phyloP scores from a whole-genome alignment of 2,797 vertebrate species.

The Cyclopterus lumpus region DNA sequence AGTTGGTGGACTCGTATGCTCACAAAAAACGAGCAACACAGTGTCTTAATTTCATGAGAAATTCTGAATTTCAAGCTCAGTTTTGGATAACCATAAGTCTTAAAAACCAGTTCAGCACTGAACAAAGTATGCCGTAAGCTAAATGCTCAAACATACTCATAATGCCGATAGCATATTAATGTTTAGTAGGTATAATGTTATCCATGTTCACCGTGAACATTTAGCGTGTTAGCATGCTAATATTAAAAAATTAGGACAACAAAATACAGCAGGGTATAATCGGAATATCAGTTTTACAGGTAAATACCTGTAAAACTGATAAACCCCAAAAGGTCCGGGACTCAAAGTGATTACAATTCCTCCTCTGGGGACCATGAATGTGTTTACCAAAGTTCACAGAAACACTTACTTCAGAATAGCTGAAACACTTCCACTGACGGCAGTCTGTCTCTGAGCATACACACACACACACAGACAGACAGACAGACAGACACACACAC shows the following conservation, averaged over 20 bases:
- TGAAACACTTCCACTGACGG: neutral
- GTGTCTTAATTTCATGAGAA: neutral
- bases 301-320: no score
- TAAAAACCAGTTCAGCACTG: conserved; percentile 13
- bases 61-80: conserved; percentile 1
- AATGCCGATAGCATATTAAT: neutral
- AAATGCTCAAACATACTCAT: neutral
- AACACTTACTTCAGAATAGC: neutral
- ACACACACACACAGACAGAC: no score
- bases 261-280: neutral
- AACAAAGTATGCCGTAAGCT: neutral
- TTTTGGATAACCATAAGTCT: neutral
- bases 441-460: neutral
- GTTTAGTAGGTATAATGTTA: neutral
- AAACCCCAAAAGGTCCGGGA: no score
- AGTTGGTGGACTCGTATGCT: neutral
- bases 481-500: no score
- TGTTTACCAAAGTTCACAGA: neutral
- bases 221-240: neutral
- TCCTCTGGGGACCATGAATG: neutral
- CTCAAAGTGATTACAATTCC: neutral
- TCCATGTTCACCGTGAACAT: neutral
- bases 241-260: neutral
- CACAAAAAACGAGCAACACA: neutral
- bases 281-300: no score